Percentiles rank a stretch among this genome's conserved stretches.
Conservation (phyloP, 2,797 vertebrate species). For the Diceros bicornis region DNA sequence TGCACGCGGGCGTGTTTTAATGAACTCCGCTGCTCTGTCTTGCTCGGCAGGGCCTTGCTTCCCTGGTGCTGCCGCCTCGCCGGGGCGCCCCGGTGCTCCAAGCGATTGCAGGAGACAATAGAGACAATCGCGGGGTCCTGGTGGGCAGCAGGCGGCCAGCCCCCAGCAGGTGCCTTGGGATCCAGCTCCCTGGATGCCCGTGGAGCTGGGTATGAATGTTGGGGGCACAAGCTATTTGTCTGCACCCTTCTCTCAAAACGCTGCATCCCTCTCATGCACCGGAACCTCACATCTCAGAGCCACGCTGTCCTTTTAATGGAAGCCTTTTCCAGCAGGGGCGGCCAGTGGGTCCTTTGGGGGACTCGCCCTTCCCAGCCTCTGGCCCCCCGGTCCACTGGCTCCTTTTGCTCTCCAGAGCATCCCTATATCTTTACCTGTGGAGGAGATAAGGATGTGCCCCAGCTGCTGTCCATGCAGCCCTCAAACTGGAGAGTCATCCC, state of each 20-base stretch:
- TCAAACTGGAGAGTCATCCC: conserved; percentile 90
- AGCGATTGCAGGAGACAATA: neutral
- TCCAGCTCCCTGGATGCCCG: neutral
- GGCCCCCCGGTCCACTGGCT: neutral
- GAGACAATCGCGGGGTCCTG: conserved; percentile 26
- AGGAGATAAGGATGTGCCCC: conserved; percentile 88
- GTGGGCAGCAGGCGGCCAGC: conserved; percentile 36
- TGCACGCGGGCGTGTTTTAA: neutral
- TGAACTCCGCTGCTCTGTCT: conserved; percentile 58
- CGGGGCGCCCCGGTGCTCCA: neutral
- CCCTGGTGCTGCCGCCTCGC: neutral
- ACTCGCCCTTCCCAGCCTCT: neutral
- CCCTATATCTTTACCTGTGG: conserved; percentile 86
- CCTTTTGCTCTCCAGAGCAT: conserved; percentile 59
- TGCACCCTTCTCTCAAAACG: neutral
- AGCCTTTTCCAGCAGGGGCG: neutral
- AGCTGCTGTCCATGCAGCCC: conserved; percentile 90
- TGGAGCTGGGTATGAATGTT: neutral
- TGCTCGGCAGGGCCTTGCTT: neutral
- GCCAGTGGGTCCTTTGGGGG: accelerated
- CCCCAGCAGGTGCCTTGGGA: neutral
- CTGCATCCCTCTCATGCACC: accelerated
- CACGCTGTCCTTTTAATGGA: neutral
- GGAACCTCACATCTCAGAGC: neutral
- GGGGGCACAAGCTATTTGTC: accelerated